Base-by-base conservation (phyloP, 2,113 vertebrate genomes). In the Hylia prasina region DNA sequence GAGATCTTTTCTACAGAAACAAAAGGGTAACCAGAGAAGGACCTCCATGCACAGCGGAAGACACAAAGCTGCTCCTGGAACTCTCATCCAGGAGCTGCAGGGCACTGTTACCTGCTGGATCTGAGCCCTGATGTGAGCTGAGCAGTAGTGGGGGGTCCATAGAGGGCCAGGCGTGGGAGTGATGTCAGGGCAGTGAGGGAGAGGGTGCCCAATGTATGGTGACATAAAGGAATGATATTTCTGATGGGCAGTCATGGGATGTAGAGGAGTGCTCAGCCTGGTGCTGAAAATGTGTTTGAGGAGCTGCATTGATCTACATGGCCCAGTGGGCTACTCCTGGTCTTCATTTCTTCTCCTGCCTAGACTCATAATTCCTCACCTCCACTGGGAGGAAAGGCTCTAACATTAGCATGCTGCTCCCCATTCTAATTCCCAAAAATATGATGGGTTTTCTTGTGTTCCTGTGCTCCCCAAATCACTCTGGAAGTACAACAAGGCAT, bases 11-110 rank as follows among this genome's bases (percentile, higher is more conserved):
- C 40, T 57, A 15, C 10, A 39, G 24, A 77, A 82, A 66, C 21
- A 47, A 51, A 63, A 35, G 11, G 7, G 27, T 27, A 65, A 53
- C 12, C 24, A 39, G 22, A 87, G 58, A 57, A 60, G 23, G 50
- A 80, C 33, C 6, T 54, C 15, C 21, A 42, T 0, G 4, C 0
- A 2, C 1, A 2, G 8, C 0, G 0, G 40, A 76, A 83, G 37
- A 25, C 63, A 22, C 47, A 80, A 66, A 54, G 5, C 24, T n/a
- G 35, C 21, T 84, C 11, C 15, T 47, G 16, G 4, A 22, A 40
- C 28, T 44, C 39, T 56, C 1, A 2, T 22, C 35, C 24, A 35
- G 70, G 20, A 91, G 39, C 17, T 68, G 8, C 42, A 56, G 16
- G 21, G 12, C 20, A 21, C 10, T 8, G 1, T 9, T 83, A 16